These are phyloP conservation scores for Ascidia mentula DNA, from an alignment of 23 tunicate species.

Conservation along the genomic window DNA sequence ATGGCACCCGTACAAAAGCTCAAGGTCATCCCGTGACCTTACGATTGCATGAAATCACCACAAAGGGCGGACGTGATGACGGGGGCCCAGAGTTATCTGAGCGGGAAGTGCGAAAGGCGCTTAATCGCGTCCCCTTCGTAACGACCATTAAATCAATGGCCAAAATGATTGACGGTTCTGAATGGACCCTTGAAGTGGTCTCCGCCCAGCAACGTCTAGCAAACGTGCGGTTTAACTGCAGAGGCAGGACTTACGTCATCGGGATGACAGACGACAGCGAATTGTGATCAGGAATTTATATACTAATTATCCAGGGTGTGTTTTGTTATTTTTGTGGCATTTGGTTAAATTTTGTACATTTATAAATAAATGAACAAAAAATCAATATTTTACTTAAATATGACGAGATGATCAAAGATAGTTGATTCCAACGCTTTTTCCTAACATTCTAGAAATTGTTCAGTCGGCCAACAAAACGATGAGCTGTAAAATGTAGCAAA, in stretches of 20 bases:
- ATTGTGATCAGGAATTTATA: not conserved
- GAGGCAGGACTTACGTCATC: slow-evolving; percentile 40
- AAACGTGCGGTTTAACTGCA: slow-evolving; percentile 48
- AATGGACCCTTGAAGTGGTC: slow-evolving; percentile 35
- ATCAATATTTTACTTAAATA: no score
- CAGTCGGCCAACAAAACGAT: no score
- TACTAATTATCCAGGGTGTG: not conserved
- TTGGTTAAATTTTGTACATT: not conserved
- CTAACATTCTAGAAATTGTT: no score
- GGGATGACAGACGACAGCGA: slow-evolving; percentile 19
- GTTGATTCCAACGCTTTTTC: no score
- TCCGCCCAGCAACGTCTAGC: slow-evolving; percentile 37
- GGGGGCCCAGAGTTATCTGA: slow-evolving; percentile 20
- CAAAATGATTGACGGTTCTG: not conserved
- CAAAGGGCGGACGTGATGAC: not conserved
- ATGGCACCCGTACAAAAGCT: not conserved
- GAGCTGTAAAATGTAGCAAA: no score
- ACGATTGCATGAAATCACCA: not conserved
- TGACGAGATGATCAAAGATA: no score
- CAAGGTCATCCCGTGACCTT: slow-evolving; percentile 3
- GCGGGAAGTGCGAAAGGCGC: slow-evolving; percentile 56
- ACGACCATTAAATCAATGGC: slow-evolving; percentile 5
- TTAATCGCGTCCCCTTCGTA: slow-evolving; percentile 38
- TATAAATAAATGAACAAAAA: not conserved
- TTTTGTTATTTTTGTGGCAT: not conserved